These are phyloP conservation scores for Oreotrochilus melanogaster DNA, from an alignment of 2,113 vertebrate genomes.

Conservation along the genomic window DNA sequence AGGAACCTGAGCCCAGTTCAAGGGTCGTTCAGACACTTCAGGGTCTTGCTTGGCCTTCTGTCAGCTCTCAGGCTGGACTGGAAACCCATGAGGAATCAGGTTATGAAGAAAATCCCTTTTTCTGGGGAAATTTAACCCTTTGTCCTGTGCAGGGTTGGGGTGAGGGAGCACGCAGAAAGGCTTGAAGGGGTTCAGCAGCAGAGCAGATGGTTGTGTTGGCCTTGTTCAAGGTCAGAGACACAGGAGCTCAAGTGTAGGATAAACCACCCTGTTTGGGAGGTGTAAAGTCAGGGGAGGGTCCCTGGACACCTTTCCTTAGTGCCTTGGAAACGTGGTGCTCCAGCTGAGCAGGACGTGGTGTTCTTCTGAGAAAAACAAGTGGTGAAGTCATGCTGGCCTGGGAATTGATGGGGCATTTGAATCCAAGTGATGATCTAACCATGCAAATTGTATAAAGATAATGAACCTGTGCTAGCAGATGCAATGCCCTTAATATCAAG, in stretches of 20 bases:
- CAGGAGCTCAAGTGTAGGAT: not conserved
- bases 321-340: not conserved
- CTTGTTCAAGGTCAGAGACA: not conserved
- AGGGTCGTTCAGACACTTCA: not conserved
- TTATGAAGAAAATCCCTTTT: not conserved
- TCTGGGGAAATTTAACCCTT: not conserved
- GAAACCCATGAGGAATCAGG: not conserved
- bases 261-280: not conserved
- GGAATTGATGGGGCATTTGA: not conserved
- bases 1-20: not conserved
- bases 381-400: not conserved
- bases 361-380: not conserved
- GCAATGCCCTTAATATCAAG: not conserved
- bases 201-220: not conserved
- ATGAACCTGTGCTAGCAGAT: not conserved
- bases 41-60: not conserved
- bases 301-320: not conserved
- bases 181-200: rapidly evolving
- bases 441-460: not conserved
- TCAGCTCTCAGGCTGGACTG: not conserved
- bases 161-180: not conserved
- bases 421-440: not conserved
- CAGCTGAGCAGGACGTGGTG: not conserved
- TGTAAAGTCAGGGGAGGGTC: too few species aligned
- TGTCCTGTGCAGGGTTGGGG: rapidly evolving